Base-by-base conservation (phyloP, 1,140 invertebrate genomes). In the Panulirus ornatus region DNA sequence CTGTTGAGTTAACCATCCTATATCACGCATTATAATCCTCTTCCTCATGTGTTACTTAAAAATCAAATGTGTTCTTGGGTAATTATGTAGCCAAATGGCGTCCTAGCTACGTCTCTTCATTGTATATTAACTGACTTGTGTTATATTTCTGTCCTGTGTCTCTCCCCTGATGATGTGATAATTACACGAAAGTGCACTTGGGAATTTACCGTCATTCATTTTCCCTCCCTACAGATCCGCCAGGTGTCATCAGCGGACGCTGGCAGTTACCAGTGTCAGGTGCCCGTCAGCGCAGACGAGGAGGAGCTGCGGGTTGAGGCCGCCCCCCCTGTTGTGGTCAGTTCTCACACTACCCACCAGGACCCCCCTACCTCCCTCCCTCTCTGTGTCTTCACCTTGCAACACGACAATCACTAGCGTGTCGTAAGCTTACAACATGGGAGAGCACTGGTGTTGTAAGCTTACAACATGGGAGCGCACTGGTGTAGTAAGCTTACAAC, bases 261-360 rank as follows among this genome's bases (percentile, higher is more conserved):
- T 0, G 85, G 85, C 40, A 87, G 85, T 38, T 87, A 87, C 71
- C 85, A 87, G 85, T 87, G 85, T 63, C 85, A 87, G 54, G 85
- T 87, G 38, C 85, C 85, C 38, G 75, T 87, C 40, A 87, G 54
- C 36, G 16, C 73, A 11, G 85, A 76, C 11, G 85, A 87, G 85
- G 85, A 87, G 54, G 85, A 87, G 54, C 75, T 87, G 22, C 36
- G 76, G 34, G 85, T 87, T 19, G 85, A 87, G 34, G 85, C 85
- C 16, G 85, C 85, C 30, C 85, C 85, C 1, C 85, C 85, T 27
- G 85, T 87, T 14, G 85, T 87, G 75, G 85, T 87, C 6, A 79
- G 84, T 79, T n/a, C 66, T 9, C 36, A 1, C 27, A 27, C 19
- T 27, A 16, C 6, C 19, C 58, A 63, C 27, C 27, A 16, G 19